Evolutionary conservation across 2,888 invertebrate genomes (phyloP), one percentile per base, ranked within the genome.

Genomic region (Catotricha subobsoleta): DNA sequence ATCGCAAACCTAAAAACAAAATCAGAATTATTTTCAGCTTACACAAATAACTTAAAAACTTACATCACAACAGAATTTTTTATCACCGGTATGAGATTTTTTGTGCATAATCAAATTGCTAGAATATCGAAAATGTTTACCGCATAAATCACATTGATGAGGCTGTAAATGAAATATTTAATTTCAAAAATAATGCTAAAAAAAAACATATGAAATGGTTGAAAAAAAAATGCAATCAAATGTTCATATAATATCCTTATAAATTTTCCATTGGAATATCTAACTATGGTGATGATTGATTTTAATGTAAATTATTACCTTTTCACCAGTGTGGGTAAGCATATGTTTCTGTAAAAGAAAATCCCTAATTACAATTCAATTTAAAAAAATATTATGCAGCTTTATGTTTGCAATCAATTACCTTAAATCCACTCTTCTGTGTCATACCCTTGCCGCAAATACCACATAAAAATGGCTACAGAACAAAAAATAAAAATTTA

Each of bases 361-460:
- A n/a, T n/a, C n/a, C n/a, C n/a, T n/a, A n/a, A n/a, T n/a, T n/a
- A n/a, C n/a, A n/a, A n/a, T n/a, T n/a, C n/a, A n/a, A n/a, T n/a
- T n/a, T n/a, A n/a, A 15, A 6, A 31, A 31, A 15, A 31, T 31
- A 31, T 31, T 6, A n/a, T 31, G 31, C 31, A 31, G 10, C 25
- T 27, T 27, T 27, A 13, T 10, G 9, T 8, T 34, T 34, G 16
- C 9, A 16, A 38, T 21, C 23, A 20, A 19, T 20, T 46, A 50
- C 50, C 45, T 62, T 62, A 42, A 56, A 60, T 23, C 61, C 62
- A 0, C 61, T 61, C 44, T 58, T 61, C 44, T 62, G 62, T 1
- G 61, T 61, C 47, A 62, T 50, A 2, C 60, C 56, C 41, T 62
- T 62, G 16, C 62, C 62, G 41, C 62, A 62, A 13, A 61, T 51